Evolutionary conservation across 2,113 vertebrate genomes (phyloP), one percentile per base, ranked within the genome.

Genomic region (Ibidorhyncha struthersii): DNA sequence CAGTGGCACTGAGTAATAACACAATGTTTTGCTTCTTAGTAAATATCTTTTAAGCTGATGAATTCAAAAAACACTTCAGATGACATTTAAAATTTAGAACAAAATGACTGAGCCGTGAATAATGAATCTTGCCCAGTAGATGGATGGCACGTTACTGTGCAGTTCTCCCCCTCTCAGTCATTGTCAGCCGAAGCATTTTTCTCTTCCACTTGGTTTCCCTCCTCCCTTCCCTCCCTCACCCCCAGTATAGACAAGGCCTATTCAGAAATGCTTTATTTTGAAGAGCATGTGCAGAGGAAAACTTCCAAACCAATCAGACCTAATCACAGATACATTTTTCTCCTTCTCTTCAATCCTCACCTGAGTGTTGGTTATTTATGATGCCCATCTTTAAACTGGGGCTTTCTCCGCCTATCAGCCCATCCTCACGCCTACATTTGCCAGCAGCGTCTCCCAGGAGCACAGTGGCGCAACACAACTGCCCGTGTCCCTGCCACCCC

Each of bases 41-140:
- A 96, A 95, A 82, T 94, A 92, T 66, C 92, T 91, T 92, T 93
- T 89, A 70, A 97, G 50, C 66, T 86, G 66, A 92, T 95, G 73
- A 96, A 91, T 95, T 95, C 62, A 86, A 84, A 96, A 92, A 72
- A 53, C 83, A 91, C 89, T 95, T 92, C 47, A 66, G 80, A 76
- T 83, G 92, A 91, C 96, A 89, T 96, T 91, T 96, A 94, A 79
- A 96, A 92, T 92, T 95, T 92, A 93, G 73, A 86, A 65, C 43
- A 65, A 89, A 93, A 85, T 91, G 95, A 89, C 73, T 85, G 86
- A 96, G 83, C 73, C 4, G 19, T 95, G 89, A 84, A 76, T 96
- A 93, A 97, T 92, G 92, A 92, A 80, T 93, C 86, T 93, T 61
- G 73, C 86, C 83, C 73, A 34, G 58, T 71, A 95, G 96, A 97